Evolutionary conservation across 2,888 invertebrate species (phyloP).

Genomic region (Cataglyphis rosenhaueri): DNA sequence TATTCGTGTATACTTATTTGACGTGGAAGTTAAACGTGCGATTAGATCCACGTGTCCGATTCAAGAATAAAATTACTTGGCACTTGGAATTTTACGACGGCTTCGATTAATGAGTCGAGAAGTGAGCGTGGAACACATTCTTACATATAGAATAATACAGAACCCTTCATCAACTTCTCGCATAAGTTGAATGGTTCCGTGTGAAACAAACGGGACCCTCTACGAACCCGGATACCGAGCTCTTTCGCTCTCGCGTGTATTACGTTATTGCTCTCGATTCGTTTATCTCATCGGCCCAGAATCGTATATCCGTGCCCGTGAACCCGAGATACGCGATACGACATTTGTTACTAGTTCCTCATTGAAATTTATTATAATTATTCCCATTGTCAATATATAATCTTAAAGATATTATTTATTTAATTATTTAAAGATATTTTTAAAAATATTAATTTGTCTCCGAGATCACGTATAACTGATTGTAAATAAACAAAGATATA

Average conservation of each 20-base stretch:
- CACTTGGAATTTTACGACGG: conserved; percentile 18
- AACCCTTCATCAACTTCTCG: conserved; percentile 1
- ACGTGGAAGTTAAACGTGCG: conserved; percentile 21
- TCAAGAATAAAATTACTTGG: conserved; percentile 32
- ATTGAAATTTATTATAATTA: background rate
- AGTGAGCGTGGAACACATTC: conserved; percentile 20
- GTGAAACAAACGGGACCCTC: conserved; percentile 63
- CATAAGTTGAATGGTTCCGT: conserved; percentile 62
- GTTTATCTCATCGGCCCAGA: conserved; percentile 67
- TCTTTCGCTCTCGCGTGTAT: conserved; percentile 51
- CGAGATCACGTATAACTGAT: background rate
- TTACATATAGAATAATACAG: conserved; percentile 26
- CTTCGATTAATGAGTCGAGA: conserved; percentile 37
- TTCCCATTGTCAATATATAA: background rate
- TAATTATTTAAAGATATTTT: no score
- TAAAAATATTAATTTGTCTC: background rate
- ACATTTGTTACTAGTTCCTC: background rate
- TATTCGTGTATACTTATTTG: conserved; percentile 7
- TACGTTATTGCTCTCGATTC: conserved; percentile 61
- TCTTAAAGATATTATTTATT: no score
- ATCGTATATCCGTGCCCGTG: conserved; percentile 72
- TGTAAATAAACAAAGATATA: background rate
- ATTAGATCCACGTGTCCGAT: conserved; percentile 2
- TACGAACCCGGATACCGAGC: conserved; percentile 71
- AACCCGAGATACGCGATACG: conserved; percentile 49